phyloP scores from a whole-genome alignment of 1,140 invertebrate species.

The Zaprionus camerounensis region DNA sequence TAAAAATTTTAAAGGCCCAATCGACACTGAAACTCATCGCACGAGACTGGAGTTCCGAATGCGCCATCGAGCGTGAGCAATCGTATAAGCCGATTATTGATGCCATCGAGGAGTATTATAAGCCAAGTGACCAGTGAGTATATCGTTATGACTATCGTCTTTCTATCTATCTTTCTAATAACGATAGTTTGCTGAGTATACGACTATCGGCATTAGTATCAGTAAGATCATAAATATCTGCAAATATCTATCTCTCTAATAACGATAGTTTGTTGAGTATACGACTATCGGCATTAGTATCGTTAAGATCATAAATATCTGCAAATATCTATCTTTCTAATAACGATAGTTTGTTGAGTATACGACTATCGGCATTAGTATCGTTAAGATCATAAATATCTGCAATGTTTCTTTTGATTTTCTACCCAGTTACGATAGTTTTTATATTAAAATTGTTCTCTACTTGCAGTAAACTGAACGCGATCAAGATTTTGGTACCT shows the following conservation, averaged over 20 bases:
- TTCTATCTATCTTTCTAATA: no score
- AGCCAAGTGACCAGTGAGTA: slow-evolving; percentile 85
- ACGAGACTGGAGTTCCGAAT: slow-evolving; percentile 96
- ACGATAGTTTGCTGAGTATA: neutral
- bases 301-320: neutral
- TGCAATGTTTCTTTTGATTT: neutral
- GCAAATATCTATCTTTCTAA: no score
- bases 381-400: neutral
- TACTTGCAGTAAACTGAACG: slow-evolving; percentile 83
- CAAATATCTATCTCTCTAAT: no score
- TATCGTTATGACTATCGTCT: neutral
- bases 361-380: neutral
- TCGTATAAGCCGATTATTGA: slow-evolving; percentile 97
- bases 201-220: neutral
- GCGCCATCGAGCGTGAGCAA: slow-evolving; percentile 91
- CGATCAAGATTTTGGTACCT: slow-evolving; percentile 94
- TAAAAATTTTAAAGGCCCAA: slow-evolving; percentile 89
- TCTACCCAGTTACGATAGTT: neutral
- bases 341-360: neutral
- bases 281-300: neutral
- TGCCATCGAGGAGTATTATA: slow-evolving; percentile 91
- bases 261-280: neutral
- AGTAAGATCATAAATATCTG: no score
- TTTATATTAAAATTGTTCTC: neutral
- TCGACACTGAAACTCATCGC: slow-evolving; percentile 97